phyloP scores from a whole-genome alignment of 2,113 vertebrate species.

The Nothocercus julius region DNA sequence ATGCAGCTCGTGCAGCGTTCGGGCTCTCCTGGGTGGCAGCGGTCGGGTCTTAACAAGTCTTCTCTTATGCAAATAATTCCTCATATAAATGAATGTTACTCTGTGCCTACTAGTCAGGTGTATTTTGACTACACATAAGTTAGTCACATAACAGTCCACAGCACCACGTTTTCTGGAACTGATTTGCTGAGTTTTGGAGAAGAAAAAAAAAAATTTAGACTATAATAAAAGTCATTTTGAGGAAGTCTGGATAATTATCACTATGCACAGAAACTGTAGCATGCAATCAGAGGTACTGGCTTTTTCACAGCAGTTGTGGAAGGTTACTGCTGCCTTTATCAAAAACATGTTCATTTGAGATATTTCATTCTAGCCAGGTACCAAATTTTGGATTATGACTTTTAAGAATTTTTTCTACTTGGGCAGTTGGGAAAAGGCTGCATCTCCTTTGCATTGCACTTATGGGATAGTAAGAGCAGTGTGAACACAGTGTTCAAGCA shows the following conservation, averaged over 20 bases:
- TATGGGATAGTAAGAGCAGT: not conserved
- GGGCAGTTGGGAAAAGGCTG: fast-evolving
- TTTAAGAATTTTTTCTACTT: not conserved
- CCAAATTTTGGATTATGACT: not conserved
- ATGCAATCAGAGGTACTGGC: not conserved
- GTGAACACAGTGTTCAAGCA: not conserved
- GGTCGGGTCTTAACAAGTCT: not conserved
- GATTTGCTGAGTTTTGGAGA: not conserved
- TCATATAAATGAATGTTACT: not conserved
- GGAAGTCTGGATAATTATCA: not conserved
- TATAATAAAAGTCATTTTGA: not conserved
- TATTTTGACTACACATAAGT: not conserved
- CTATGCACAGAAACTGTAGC: not conserved
- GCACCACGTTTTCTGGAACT: not conserved
- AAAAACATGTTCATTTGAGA: not conserved
- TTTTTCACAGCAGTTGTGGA: not conserved
- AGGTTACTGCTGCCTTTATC: not conserved
- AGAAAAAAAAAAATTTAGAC: not conserved
- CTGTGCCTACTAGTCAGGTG: not conserved
- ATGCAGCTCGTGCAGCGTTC: not conserved
- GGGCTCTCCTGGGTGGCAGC: not conserved
- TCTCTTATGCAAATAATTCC: not conserved
- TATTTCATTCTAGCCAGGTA: not conserved
- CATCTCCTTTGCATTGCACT: not conserved
- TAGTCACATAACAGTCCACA: not conserved